These are phyloP conservation scores for Semnornis frantzii DNA, from an alignment of 2,113 vertebrate genomes.

Conservation along the genomic window DNA sequence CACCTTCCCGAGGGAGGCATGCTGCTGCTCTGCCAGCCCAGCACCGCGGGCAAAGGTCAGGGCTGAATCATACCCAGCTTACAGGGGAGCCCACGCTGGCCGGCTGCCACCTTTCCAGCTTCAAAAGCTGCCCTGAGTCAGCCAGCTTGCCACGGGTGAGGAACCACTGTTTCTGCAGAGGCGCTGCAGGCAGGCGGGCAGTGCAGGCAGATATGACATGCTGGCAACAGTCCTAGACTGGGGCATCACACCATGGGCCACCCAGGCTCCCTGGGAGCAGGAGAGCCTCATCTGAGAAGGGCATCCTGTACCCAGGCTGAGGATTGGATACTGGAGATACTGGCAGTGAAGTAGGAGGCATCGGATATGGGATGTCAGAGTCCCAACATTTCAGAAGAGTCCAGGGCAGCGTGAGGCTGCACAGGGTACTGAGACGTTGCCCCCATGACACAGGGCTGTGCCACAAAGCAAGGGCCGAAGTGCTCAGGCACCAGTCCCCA, in stretches of 20 bases:
- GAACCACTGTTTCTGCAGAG: neutral
- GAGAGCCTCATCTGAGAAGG: fast-evolving
- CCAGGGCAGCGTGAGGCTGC: fast-evolving
- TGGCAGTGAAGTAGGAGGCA: neutral
- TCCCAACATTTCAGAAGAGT: neutral
- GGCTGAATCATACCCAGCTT: neutral
- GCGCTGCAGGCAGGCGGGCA: neutral
- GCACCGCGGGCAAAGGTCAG: neutral
- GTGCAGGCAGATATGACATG: fast-evolving
- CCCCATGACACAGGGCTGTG: neutral
- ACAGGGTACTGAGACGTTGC: neutral
- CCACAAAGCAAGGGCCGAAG: neutral
- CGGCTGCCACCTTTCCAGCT: neutral
- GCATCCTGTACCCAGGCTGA: fast-evolving
- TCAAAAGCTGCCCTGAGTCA: neutral
- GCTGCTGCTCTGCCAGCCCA: neutral
- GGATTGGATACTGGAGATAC: neutral
- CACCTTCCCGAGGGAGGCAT: neutral
- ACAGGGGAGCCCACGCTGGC: neutral
- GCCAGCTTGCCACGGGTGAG: neutral
- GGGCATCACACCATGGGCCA: neutral
- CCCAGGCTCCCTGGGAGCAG: neutral
- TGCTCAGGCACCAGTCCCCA: neutral
- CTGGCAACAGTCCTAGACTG: neutral
- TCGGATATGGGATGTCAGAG: fast-evolving